Evolutionary conservation across 2,888 invertebrate species (phyloP), one percentile per base, ranked within the genome.

Genomic region (Lasioglossum leucozonium): DNA sequence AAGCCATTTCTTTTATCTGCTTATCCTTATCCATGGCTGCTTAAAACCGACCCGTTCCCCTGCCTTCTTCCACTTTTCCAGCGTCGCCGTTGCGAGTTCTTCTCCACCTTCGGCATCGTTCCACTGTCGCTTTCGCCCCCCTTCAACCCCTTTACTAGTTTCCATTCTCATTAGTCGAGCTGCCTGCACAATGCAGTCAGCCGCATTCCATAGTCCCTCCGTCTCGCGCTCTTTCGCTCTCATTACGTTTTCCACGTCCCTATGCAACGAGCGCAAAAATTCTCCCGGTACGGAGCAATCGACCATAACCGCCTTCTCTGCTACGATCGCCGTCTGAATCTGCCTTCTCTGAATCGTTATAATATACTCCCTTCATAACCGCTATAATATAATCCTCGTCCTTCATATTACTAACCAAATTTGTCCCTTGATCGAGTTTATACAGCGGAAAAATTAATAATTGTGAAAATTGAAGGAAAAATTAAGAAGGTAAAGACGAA

Each of bases 151-250:
- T 18, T 73, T 77, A 79, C 74, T 87, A 85, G 89, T 91, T 92
- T 91, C 89, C 90, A 91, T 92, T 93, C 92, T 93, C 93, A 92
- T 93, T 87, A 89, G 87, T 86, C 85, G 81, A 85, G 82, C 83
- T 79, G 89, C 89, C 87, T 88, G 90, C 91, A 92, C 91, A 90
- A 92, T 90, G 90, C 88, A 89, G 85, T 86, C 88, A 76, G 84
- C 75, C 81, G 71, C 81, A 79, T 88, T 87, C 88, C 87, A 81
- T 75, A 71, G 71, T 72, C 76, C 73, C 77, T 55, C 8, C 65
- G 16, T 65, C 67, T 77, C 47, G 47, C 51, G 42, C 75, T 73
- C 62, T 44, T 13, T 75, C 51, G 37, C 72, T 44, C 71, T 34
- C 44, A 67, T 47, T 51, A 72, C 77, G 26, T 40, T 42, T 62